Evolutionary conservation across 2,888 invertebrate genomes (phyloP).

Genomic region (Empis stercorea): DNA sequence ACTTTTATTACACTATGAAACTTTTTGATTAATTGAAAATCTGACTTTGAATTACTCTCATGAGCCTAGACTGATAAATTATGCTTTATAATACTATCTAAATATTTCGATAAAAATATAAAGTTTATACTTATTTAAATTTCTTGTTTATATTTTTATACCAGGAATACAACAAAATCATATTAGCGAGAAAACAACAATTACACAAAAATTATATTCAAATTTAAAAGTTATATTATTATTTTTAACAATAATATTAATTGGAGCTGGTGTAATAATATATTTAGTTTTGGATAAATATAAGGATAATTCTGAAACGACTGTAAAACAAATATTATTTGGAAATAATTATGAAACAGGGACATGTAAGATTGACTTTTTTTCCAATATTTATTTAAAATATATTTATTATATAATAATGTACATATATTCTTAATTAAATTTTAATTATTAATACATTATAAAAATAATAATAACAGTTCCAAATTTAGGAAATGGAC

Average conservation of each 20-base stretch:
- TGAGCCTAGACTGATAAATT: no score
- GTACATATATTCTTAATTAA: no score
- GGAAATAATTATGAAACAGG: conserved; percentile 32
- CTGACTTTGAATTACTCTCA: no score
- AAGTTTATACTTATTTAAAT: no score
- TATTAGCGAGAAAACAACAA: conserved; percentile 13
- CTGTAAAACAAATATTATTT: conserved; percentile 22
- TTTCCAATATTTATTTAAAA: not conserved
- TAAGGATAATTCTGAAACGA: conserved; percentile 7
- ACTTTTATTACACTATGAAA: no score
- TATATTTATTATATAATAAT: no score
- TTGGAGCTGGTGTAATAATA: conserved; percentile 22
- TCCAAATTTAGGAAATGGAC: conserved; percentile 36
- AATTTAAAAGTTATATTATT: conserved; percentile 23
- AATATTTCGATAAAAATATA: no score
- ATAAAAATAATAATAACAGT: conserved; percentile 18
- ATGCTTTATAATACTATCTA: no score
- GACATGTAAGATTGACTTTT: conserved; percentile 29
- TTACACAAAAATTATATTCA: conserved; percentile 20
- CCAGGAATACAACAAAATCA: conserved; percentile 22
- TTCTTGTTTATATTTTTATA: conserved; percentile 7
- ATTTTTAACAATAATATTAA: conserved; percentile 21
- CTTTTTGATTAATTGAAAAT: no score
- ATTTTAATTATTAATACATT: not conserved
- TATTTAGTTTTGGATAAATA: conserved; percentile 24